These are phyloP conservation scores for Pseudeuparius sepicola DNA, from an alignment of 2,888 invertebrate genomes.

Conservation along the genomic window DNA sequence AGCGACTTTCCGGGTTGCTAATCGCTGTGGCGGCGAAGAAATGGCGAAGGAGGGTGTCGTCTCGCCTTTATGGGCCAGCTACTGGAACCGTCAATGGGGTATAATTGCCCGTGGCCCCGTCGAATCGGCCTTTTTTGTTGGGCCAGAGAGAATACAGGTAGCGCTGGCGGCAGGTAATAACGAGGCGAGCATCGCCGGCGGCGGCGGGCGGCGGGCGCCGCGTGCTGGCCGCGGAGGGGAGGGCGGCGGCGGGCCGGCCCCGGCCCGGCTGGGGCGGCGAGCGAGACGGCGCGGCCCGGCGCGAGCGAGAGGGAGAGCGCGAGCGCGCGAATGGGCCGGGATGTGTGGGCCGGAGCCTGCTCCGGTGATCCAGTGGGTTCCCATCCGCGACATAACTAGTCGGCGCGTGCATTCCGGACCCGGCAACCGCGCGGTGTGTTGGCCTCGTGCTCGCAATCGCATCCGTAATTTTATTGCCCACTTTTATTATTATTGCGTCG, in stretches of 20 bases:
- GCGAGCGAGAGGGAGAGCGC: conserved; percentile 35
- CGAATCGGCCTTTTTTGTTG: conserved; percentile 26
- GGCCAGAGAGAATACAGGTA: conserved; percentile 38
- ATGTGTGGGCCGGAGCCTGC: conserved; percentile 49
- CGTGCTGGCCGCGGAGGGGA: conserved; percentile 36
- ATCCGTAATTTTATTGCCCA: conserved; percentile 32
- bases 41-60: too few relatives aligned
- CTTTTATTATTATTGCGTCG: conserved; percentile 36
- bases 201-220: conserved; percentile 35
- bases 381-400: conserved; percentile 52
- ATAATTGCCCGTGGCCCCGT: conserved; percentile 23
- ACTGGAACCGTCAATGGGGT: conserved; percentile 16
- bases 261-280: conserved; percentile 27
- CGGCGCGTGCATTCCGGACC: conserved; percentile 49
- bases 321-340: conserved; percentile 40
- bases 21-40: too few relatives aligned
- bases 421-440: conserved; percentile 37
- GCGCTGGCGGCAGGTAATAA: conserved; percentile 37
- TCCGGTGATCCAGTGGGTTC: conserved; percentile 50
- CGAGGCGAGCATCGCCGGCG: conserved; percentile 36
- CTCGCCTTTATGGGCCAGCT: too few relatives aligned
- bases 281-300: conserved; percentile 28
- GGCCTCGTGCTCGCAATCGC: conserved; percentile 35
- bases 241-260: conserved; percentile 31
- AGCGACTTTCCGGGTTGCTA: too few relatives aligned